phyloP scores from a whole-genome alignment of 2,113 vertebrate species.

The Sorex fumeus region DNA sequence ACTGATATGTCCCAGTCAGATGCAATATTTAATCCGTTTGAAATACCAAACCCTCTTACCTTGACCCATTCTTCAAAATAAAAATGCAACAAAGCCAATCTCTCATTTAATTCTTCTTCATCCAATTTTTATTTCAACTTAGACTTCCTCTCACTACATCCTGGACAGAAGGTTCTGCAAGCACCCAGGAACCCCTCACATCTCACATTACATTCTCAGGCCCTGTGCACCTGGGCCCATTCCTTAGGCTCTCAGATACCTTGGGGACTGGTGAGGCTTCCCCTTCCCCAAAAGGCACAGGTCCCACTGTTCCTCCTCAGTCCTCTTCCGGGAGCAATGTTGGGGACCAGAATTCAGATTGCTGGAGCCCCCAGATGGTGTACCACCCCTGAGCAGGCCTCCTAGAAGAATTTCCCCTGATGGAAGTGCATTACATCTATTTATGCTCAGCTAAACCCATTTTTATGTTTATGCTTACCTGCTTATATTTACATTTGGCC shows the following conservation, averaged over 20 bases:
- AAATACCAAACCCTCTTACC: neutral
- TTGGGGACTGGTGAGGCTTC: neutral
- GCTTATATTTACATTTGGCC: too few species aligned
- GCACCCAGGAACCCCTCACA: neutral
- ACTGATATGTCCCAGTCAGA: neutral
- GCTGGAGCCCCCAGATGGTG: too few species aligned
- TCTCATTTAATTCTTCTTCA: constrained; percentile 14
- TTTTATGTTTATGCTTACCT: too few species aligned
- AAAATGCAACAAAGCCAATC: constrained; percentile 20
- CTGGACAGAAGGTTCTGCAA: neutral
- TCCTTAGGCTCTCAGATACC: neutral
- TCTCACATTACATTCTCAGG: neutral
- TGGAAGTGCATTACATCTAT: too few species aligned
- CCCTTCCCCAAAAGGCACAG: neutral
- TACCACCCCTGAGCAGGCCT: too few species aligned
- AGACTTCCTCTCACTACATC: neutral
- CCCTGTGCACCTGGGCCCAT: neutral
- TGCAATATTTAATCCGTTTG: neutral
- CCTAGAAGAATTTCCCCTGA: too few species aligned
- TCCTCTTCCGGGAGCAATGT: neutral
- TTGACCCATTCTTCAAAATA: neutral
- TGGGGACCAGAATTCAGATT: too few species aligned
- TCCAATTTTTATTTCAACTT: neutral
- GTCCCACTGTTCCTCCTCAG: neutral
- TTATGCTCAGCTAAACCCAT: too few species aligned